Evolutionary conservation across 1,140 invertebrate species (phyloP), one percentile per base, ranked within the genome.

Genomic region (Drosophila pseudoobscura): DNA sequence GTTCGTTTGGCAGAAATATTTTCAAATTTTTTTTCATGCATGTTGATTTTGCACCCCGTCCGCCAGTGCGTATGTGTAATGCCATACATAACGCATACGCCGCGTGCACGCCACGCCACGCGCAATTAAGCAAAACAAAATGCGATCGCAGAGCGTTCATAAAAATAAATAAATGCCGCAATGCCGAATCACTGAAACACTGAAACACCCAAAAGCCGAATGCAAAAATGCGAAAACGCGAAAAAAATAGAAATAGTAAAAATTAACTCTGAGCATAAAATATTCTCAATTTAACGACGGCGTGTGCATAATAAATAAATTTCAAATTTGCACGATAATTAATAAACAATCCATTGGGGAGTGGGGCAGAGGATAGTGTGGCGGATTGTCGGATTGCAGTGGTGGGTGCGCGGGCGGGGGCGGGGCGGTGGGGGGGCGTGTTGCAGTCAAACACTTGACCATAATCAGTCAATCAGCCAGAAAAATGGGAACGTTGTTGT

Each of bases 401-500:
- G 1, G 24, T 13, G 8, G 0, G 20, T 9, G 29, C 2, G 11
- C 44, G 7, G 29, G 13, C 7, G 20, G 6, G 35, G 20, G 41
- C 26, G 8, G n/a, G 17, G 13, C 26, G 8, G n/a, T n/a, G 13
- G 31, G 8, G 24, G 45, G 9, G 11, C 20, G 3, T 49, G 63
- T 20, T 56, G 49, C 71, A 64, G 70, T 77, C 64, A 73, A 68
- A 80, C 83, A 88, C 82, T 87, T 87, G 82, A 87, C 82, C 82
- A 87, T 87, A 87, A 87, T 87, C 82, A 87, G 83, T 87, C 82
- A 87, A 87, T 87, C 82, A 87, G 82, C 54, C 73, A 54, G 77
- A 73, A 77, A 84, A 87, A 80, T 75, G 70, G 83, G 74, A 22
- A 61, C 74, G 56, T 62, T 57, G 71, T 58, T 69, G 74, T 53